Percentiles rank a stretch among this genome's conserved stretches.
These are phyloP conservation scores for Chaetodon trifasciatus DNA, from an alignment of 2,797 vertebrate species.

Conservation along the genomic window DNA sequence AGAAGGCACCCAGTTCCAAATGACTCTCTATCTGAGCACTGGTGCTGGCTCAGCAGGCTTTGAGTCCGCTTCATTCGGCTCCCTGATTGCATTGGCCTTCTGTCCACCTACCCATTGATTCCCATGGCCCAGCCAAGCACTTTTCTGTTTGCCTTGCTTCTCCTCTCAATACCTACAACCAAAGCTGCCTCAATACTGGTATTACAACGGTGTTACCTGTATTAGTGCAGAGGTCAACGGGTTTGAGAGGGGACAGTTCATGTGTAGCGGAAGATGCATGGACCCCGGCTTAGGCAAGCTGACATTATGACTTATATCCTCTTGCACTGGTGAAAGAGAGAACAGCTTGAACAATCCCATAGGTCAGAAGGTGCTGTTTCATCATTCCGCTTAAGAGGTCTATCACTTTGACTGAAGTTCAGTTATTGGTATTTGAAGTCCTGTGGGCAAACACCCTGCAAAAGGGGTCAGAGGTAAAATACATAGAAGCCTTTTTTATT, in stretches of 20 bases:
- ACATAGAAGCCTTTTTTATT: conserved; percentile 44
- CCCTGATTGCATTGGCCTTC: conserved; percentile 86
- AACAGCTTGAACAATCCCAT: conserved; percentile 45
- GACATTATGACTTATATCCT: conserved; percentile 69
- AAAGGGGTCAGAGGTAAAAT: conserved; percentile 49
- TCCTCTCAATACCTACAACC: conserved; percentile 67
- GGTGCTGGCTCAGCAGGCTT: conserved; percentile 86
- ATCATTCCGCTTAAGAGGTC: conserved; percentile 65
- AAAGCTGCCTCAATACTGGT: conserved; percentile 59
- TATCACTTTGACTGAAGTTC: conserved; percentile 62
- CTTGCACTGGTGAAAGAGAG: conserved; percentile 59
- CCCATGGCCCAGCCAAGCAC: conserved; percentile 74
- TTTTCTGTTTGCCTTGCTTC: conserved; percentile 69
- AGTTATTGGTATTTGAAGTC: conserved; percentile 60
- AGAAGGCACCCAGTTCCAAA: conserved; percentile 78
- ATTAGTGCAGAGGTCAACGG: conserved; percentile 73
- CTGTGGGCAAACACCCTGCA: conserved; percentile 53
- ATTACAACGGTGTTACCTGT: conserved; percentile 66
- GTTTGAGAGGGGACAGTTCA: conserved; percentile 66
- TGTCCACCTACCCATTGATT: conserved; percentile 85
- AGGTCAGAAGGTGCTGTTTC: conserved; percentile 76
- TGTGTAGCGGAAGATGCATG: conserved; percentile 51
- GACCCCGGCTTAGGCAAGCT: conserved; percentile 47
- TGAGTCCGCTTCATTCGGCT: conserved; percentile 78
- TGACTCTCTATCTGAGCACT: conserved; percentile 58